These are phyloP conservation scores for Drosophila rhopaloa DNA, from an alignment of 1,140 invertebrate genomes.

Conservation along the genomic window DNA sequence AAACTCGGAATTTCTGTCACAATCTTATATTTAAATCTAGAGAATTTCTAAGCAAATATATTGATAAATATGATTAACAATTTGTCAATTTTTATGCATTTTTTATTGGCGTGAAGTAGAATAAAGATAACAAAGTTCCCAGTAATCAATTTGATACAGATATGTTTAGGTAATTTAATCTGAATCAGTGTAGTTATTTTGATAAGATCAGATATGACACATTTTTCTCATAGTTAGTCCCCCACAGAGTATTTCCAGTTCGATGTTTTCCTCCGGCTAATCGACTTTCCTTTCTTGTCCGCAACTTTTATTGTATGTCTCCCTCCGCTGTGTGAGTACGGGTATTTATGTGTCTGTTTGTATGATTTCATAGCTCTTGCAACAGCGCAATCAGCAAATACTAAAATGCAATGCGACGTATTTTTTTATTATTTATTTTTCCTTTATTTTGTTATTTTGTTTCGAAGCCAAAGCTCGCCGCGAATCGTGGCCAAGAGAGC, in stretches of 20 bases:
- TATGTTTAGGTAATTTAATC: too few relatives aligned
- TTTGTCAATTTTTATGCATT: too few relatives aligned
- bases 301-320: conserved; percentile 54
- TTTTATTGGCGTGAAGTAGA: too few relatives aligned
- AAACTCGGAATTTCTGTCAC: too few relatives aligned
- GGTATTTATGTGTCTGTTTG: conserved; percentile 50
- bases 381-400: conserved; percentile 67
- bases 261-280: conserved; percentile 29
- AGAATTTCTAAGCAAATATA: too few relatives aligned
- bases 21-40: too few relatives aligned
- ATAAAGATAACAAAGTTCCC: too few relatives aligned
- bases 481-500: conserved; percentile 39
- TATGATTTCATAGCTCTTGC: conserved; percentile 68
- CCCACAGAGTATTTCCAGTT: conserved; percentile 21
- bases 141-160: too few relatives aligned
- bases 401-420: conserved; percentile 67
- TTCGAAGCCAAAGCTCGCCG: conserved; percentile 14
- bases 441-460: conserved; percentile 33
- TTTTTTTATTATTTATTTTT: conserved; percentile 62
- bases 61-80: too few relatives aligned
- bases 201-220: too few relatives aligned
- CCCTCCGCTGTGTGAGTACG: conserved; percentile 27
- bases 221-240: too few relatives aligned
- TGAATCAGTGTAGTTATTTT: too few relatives aligned
- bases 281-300: conserved; percentile 52